These are phyloP conservation scores for Liposcelis brunnea DNA, from an alignment of 2,888 invertebrate species.

Conservation along the genomic window DNA sequence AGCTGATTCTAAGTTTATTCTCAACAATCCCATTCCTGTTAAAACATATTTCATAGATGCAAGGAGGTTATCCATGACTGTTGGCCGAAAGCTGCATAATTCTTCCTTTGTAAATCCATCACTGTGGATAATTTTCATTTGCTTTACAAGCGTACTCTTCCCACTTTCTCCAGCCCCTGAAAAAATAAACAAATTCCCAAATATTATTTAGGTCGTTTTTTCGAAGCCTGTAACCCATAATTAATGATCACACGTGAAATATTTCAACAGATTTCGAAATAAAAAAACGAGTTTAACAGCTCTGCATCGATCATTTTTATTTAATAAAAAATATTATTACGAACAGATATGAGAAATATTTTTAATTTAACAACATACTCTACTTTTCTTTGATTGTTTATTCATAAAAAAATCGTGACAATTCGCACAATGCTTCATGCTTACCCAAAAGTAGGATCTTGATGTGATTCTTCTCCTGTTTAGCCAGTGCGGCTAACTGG, in stretches of 20 bases:
- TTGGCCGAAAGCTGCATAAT: constrained; percentile 40
- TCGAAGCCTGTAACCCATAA: too few species aligned
- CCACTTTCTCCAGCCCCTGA: constrained; percentile 48
- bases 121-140: constrained; percentile 52
- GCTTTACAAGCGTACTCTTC: constrained; percentile 48
- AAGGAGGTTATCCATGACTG: constrained; percentile 43
- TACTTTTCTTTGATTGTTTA: not conserved
- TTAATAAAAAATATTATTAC: too few species aligned
- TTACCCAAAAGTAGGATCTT: constrained; percentile 42
- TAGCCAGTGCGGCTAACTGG: constrained; percentile 37
- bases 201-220: too few species aligned
- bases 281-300: too few species aligned
- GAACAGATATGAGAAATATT: too few species aligned
- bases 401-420: not conserved
- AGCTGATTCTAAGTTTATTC: constrained; percentile 41
- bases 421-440: too few species aligned
- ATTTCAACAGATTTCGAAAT: too few species aligned
- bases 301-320: too few species aligned
- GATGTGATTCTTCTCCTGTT: constrained; percentile 39
- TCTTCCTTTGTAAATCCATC: constrained; percentile 44
- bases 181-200: constrained; percentile 8
- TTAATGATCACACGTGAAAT: constrained; percentile 6
- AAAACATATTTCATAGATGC: constrained; percentile 50
- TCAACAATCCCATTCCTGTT: constrained; percentile 43
- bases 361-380: too few species aligned